Evolutionary conservation across 30 jellyfish, hydroid and myxozoan species (phyloP).

Genomic region (Hydra vulgaris): DNA sequence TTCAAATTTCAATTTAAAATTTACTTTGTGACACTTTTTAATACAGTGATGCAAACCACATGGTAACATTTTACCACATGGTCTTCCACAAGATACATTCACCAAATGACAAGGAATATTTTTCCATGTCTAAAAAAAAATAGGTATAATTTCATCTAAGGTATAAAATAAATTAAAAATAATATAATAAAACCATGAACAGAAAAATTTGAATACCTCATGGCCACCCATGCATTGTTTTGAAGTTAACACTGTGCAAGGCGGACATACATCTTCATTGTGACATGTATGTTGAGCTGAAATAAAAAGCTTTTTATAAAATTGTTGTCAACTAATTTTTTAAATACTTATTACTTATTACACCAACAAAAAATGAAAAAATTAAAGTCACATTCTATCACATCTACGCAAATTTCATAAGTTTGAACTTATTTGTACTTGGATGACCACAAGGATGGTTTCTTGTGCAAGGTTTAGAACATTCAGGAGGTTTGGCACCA

Average conservation of each 20-base stretch:
- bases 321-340: background rate
- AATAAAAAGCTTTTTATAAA: background rate
- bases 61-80: constrained; percentile 45
- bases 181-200: background rate
- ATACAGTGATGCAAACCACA: constrained; percentile 68
- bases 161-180: background rate
- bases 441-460: constrained; percentile 75
- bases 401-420: background rate
- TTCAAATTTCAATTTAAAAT: background rate
- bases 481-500: constrained; percentile 92
- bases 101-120: constrained; percentile 68
- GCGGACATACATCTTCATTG: constrained; percentile 78
- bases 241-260: constrained; percentile 67
- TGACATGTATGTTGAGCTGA: constrained; percentile 82
- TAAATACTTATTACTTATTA: too few species aligned
- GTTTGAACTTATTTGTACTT: constrained; percentile 27
- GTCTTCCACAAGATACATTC: constrained; percentile 76
- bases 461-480: constrained; percentile 71
- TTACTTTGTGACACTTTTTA: constrained; percentile 76
- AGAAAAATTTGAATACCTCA: constrained; percentile 35
- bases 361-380: background rate
- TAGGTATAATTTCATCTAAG: background rate
- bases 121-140: constrained; percentile 38
- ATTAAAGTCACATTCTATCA: background rate
- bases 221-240: constrained; percentile 72